A percentile compares a stretch with the other conserved stretches of the same genome.
Conservation (phyloP, 1,140 invertebrate genomes). For the Diabrotica virgifera region DNA sequence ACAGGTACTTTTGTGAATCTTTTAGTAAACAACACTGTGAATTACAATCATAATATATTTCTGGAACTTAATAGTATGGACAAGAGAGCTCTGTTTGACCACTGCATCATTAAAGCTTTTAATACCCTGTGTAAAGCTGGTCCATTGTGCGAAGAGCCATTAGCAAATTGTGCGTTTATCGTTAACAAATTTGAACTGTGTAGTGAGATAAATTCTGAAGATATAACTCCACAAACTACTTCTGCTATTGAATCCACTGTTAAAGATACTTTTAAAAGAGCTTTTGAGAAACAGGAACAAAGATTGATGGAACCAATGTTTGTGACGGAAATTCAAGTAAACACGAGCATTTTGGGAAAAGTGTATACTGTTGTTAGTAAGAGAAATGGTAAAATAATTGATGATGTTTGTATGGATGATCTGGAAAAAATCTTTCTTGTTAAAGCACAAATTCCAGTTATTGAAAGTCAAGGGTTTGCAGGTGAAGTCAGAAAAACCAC, state of each 20-base stretch:
- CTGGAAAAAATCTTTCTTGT: constrained; percentile 87
- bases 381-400: constrained; percentile 81
- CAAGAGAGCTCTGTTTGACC: constrained; percentile 35
- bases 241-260: constrained; percentile 47
- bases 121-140: constrained; percentile 42
- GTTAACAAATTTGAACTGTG: constrained; percentile 94
- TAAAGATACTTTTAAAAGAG: constrained; percentile 84
- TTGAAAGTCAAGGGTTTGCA: constrained; percentile 95
- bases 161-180: constrained; percentile 43
- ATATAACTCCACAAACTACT: constrained; percentile 29
- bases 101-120: constrained; percentile 42
- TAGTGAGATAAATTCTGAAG: constrained; percentile 79
- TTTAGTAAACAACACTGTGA: constrained; percentile 34
- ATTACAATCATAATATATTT: constrained; percentile 39
- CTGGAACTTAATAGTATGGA: constrained; percentile 32
- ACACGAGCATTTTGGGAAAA: constrained; percentile 90
- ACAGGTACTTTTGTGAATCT: constrained; percentile 37
- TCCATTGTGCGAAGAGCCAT: constrained; percentile 45
- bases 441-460: constrained; percentile 84
- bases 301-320: constrained; percentile 96
- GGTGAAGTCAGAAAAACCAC: constrained; percentile 91
- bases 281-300: constrained; percentile 87
- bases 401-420: constrained; percentile 82
- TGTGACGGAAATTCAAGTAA: constrained; percentile 88
- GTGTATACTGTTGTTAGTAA: constrained; percentile 89